These are phyloP conservation scores for Hesperophylax magnus DNA, from an alignment of 1,140 invertebrate genomes.

Conservation along the genomic window DNA sequence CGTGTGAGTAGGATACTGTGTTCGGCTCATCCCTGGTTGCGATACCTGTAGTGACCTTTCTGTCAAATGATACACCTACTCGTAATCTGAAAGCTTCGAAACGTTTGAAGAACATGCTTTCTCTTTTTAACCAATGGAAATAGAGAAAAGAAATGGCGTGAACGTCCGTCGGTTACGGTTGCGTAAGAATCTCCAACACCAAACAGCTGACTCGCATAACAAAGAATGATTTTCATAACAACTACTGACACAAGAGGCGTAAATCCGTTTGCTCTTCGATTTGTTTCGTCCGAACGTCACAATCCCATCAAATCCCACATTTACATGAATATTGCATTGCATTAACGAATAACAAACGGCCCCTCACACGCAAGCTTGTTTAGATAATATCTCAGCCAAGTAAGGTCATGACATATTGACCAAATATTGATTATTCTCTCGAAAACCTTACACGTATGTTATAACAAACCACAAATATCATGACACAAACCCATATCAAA, in stretches of 20 bases:
- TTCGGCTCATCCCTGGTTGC: no score
- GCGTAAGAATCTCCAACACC: neutral
- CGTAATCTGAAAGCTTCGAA: neutral
- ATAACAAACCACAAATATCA: neutral
- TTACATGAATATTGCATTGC: neutral
- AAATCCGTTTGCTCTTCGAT: neutral
- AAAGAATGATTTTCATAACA: slow-evolving; percentile 49
- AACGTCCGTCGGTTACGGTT: slow-evolving; percentile 16
- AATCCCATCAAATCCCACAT: neutral
- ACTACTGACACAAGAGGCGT: neutral
- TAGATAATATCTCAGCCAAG: slow-evolving; percentile 40
- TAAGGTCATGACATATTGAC: slow-evolving; percentile 48
- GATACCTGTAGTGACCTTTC: neutral
- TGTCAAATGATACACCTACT: neutral
- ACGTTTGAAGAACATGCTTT: neutral
- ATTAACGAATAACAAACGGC: slow-evolving; percentile 6
- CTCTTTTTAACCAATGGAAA: slow-evolving; percentile 3
- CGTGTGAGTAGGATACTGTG: no score
- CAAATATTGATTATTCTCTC: slow-evolving; percentile 46
- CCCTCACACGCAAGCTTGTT: slow-evolving; percentile 25
- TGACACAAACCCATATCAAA: neutral
- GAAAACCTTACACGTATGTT: slow-evolving; percentile 5
- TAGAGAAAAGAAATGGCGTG: neutral
- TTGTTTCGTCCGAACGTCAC: neutral
- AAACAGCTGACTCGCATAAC: slow-evolving; percentile 57